phyloP scores from a whole-genome alignment of 1,140 invertebrate genomes.

The Pollicipes pollicipes region DNA sequence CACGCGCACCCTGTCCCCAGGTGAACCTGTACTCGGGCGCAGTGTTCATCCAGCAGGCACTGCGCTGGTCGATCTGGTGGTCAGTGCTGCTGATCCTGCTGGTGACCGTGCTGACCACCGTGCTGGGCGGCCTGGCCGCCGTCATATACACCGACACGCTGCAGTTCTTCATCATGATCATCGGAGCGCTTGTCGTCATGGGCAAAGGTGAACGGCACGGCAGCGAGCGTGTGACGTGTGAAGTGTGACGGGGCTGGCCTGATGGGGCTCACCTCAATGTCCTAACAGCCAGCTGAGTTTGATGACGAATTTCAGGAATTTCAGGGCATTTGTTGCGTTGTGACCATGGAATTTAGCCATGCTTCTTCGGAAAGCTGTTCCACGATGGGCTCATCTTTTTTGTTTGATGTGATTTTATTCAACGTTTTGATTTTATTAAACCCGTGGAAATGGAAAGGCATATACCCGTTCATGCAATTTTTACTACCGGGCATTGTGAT shows the following conservation, averaged over 20 bases:
- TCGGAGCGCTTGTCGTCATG: constrained; percentile 28
- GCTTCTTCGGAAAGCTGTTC: too few species aligned
- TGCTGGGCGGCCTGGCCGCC: constrained; percentile 32
- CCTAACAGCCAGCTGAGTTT: too few species aligned
- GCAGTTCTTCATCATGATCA: constrained; percentile 34
- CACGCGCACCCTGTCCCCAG: constrained; percentile 23
- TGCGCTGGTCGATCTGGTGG: constrained; percentile 33
- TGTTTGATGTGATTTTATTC: too few species aligned
- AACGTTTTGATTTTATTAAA: too few species aligned
- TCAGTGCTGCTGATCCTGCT: constrained; percentile 28
- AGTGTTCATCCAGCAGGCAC: constrained; percentile 35
- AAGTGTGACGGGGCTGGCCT: neutral
- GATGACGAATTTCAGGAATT: too few species aligned
- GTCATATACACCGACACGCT: constrained; percentile 37
- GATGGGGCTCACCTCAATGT: neutral
- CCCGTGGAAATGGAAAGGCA: too few species aligned
- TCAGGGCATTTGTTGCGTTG: too few species aligned
- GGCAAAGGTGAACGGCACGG: constrained; percentile 28
- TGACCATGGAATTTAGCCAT: too few species aligned
- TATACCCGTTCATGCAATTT: too few species aligned
- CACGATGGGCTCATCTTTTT: too few species aligned
- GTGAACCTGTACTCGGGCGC: constrained; percentile 32
- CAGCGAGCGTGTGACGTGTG: too few species aligned
- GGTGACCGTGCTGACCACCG: constrained; percentile 30
- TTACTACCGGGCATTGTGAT: too few species aligned